phyloP scores from a whole-genome alignment of 2,797 vertebrate species.

The Mus spretus region DNA sequence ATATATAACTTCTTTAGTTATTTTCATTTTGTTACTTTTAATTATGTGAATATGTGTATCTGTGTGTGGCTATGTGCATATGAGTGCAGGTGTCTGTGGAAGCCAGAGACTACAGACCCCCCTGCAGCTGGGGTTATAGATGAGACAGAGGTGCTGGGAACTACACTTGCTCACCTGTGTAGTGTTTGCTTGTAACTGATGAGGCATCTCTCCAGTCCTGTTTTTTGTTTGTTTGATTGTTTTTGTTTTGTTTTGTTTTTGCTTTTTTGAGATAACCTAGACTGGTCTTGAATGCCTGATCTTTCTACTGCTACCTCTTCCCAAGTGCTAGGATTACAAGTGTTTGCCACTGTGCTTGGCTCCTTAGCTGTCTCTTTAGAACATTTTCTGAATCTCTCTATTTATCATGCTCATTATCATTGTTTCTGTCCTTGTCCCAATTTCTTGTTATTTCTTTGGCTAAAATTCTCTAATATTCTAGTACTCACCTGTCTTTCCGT shows the following conservation, averaged over 20 bases:
- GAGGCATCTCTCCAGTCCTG: background rate
- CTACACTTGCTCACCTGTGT: background rate
- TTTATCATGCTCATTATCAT: background rate
- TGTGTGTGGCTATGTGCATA: background rate
- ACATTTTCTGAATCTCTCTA: background rate
- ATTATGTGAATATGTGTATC: background rate
- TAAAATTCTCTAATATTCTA: background rate
- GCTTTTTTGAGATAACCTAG: background rate
- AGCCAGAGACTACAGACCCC: background rate
- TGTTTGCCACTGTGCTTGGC: background rate
- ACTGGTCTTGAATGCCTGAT: background rate
- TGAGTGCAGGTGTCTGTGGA: background rate
- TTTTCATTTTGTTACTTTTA: slow-evolving; percentile 2
- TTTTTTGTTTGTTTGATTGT: background rate
- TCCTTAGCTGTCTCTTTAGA: background rate
- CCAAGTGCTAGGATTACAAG: background rate
- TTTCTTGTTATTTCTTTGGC: slow-evolving; percentile 41
- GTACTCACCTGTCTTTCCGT: background rate
- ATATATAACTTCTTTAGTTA: background rate
- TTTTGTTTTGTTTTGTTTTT: background rate
- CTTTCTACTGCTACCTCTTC: background rate
- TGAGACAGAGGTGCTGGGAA: background rate
- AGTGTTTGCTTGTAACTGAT: background rate
- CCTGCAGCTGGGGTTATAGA: background rate
- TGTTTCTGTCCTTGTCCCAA: background rate